These are phyloP conservation scores for Drosophila lowei DNA, from an alignment of 1,140 invertebrate genomes.

Conservation along the genomic window DNA sequence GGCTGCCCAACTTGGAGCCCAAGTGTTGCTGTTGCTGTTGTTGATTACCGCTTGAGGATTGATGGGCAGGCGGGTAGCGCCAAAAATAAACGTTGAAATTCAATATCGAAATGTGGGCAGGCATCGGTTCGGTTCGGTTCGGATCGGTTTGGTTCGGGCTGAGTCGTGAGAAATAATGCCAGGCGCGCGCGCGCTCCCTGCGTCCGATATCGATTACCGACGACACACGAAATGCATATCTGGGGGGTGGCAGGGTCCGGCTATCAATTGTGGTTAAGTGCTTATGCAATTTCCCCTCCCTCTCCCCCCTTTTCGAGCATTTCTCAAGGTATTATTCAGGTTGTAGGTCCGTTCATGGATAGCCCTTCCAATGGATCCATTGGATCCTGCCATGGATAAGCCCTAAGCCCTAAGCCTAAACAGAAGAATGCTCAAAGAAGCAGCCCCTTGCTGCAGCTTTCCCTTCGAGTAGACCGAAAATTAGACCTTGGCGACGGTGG, in stretches of 20 bases:
- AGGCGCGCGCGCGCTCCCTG: conserved; percentile 21
- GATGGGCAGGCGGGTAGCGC: conserved; percentile 16
- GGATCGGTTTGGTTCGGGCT: conserved; percentile 1
- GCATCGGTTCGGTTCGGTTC: not conserved
- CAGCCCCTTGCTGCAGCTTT: not conserved
- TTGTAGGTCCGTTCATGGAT: not conserved
- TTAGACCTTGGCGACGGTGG: conserved; percentile 38
- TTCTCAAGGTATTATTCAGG: conserved; percentile 18
- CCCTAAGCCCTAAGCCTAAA: too few species aligned
- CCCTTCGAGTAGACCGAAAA: conserved; percentile 22
- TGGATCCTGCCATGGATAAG: too few species aligned
- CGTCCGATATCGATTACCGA: conserved; percentile 58
- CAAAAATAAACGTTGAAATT: conserved; percentile 71
- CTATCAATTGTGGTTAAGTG: conserved; percentile 24
- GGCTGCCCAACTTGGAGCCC: conserved; percentile 23
- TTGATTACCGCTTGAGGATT: conserved; percentile 32
- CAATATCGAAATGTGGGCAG: conserved; percentile 67
- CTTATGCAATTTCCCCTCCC: conserved; percentile 11
- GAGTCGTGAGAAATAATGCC: conserved; percentile 67
- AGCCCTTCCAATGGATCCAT: too few species aligned
- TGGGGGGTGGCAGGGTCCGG: not conserved
- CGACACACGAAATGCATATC: conserved; percentile 26
- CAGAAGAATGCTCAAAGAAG: too few species aligned
- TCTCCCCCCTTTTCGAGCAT: not conserved
- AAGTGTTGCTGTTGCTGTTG: conserved; percentile 47